Evolutionary conservation across 2,888 invertebrate genomes (phyloP).

Genomic region (Sialis fuliginosa): DNA sequence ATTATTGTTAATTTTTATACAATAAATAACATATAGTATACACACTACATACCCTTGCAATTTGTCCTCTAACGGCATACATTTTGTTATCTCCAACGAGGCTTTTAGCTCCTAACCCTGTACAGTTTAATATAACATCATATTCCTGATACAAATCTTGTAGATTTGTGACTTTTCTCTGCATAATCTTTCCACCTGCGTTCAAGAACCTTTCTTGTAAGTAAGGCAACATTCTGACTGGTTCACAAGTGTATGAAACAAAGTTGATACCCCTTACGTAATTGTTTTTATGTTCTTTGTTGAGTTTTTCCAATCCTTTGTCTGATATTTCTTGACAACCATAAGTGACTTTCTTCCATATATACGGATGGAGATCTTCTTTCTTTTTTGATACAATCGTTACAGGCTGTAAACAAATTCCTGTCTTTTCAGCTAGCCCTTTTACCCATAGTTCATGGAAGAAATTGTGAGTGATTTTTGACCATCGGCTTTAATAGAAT

Average conservation of each 20-base stretch:
- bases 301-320: conserved; percentile 21
- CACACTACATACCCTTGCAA: conserved; percentile 37
- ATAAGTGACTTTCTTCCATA: conserved; percentile 27
- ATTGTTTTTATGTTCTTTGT: conserved; percentile 19
- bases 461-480: conserved; percentile 37
- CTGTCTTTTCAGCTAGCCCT: conserved; percentile 28
- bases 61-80: conserved; percentile 57
- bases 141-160: conserved; percentile 24
- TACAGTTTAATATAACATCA: conserved; percentile 64
- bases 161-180: conserved; percentile 31
- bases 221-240: conserved; percentile 44
- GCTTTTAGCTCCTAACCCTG: conserved; percentile 46
- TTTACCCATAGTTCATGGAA: conserved; percentile 40
- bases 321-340: conserved; percentile 22
- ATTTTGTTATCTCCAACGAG: conserved; percentile 43
- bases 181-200: conserved; percentile 36
- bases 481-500: conserved; percentile 40
- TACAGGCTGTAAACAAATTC: conserved; percentile 28
- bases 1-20: not conserved
- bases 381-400: conserved; percentile 22
- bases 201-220: conserved; percentile 39
- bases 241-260: conserved; percentile 49
- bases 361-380: conserved; percentile 16
- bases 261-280: conserved; percentile 38
- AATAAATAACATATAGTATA: not conserved